phyloP scores from a whole-genome alignment of 2,888 invertebrate species.

The Tetragnatha montana region DNA sequence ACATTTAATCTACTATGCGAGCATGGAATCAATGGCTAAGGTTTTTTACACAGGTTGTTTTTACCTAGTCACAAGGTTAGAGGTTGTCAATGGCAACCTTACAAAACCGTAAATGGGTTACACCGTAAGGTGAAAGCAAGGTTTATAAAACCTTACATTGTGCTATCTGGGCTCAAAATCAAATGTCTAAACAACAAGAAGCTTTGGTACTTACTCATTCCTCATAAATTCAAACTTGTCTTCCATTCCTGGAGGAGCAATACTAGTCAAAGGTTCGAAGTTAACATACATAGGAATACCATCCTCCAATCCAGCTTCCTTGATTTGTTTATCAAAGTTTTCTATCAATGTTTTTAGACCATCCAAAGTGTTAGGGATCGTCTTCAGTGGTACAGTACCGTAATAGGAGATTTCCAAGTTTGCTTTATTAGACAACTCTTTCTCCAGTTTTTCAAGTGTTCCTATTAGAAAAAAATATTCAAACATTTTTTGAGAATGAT shows the following conservation, averaged over 20 bases:
- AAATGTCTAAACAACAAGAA: too few relatives aligned
- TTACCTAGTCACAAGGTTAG: too few relatives aligned
- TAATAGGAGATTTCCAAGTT: conserved; percentile 58
- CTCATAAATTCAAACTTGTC: conserved; percentile 17
- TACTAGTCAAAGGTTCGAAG: not conserved
- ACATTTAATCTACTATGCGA: too few relatives aligned
- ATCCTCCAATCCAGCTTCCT: not conserved
- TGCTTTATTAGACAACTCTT: conserved; percentile 27
- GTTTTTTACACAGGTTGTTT: too few relatives aligned
- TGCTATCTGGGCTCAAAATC: too few relatives aligned
- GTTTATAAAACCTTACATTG: too few relatives aligned
- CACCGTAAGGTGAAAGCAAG: too few relatives aligned
- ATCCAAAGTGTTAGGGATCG: conserved; percentile 31
- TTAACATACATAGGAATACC: conserved; percentile 51
- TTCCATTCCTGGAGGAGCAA: not conserved
- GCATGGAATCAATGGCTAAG: too few relatives aligned
- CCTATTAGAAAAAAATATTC: conserved; percentile 24
- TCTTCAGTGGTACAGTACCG: conserved; percentile 43
- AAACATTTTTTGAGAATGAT: not conserved
- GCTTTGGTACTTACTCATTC: conserved; percentile 13
- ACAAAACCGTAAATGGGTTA: too few relatives aligned
- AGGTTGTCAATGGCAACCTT: too few relatives aligned
- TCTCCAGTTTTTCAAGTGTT: conserved; percentile 39
- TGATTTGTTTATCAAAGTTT: conserved; percentile 35
- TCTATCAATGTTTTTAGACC: conserved; percentile 25